phyloP scores from a whole-genome alignment of 2,888 invertebrate species.

The Pseudococcus viburni region DNA sequence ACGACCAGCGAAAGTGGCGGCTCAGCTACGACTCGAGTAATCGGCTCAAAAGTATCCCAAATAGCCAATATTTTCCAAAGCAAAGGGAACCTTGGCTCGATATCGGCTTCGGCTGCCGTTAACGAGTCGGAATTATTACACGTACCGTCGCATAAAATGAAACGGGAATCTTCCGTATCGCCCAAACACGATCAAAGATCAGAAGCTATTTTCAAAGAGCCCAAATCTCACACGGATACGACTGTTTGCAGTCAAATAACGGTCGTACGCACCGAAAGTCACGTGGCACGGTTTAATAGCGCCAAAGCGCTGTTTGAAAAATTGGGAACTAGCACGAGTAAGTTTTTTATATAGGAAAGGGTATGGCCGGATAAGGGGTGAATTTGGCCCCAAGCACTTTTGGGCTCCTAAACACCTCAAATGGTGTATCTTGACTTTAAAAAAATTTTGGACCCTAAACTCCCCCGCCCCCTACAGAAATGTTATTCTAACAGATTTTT shows the following conservation, averaged over 20 bases:
- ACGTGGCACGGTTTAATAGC: constrained; percentile 91
- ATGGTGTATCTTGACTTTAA: no score
- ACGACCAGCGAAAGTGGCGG: constrained; percentile 56
- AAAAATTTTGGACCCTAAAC: no score
- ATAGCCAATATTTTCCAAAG: constrained; percentile 91
- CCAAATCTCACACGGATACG: constrained; percentile 72
- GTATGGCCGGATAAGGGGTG: no score
- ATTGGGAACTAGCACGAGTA: constrained; percentile 74
- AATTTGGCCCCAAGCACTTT: no score
- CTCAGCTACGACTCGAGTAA: constrained; percentile 71
- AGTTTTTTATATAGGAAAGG: neutral
- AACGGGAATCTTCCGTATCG: constrained; percentile 70
- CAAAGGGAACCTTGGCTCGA: constrained; percentile 68
- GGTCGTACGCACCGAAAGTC: constrained; percentile 89
- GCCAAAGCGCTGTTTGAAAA: constrained; percentile 93
- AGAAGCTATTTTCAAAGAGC: constrained; percentile 69
- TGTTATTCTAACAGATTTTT: no score
- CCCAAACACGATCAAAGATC: constrained; percentile 70
- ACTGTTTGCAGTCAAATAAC: constrained; percentile 74
- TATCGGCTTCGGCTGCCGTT: constrained; percentile 65
- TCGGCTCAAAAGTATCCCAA: constrained; percentile 88
- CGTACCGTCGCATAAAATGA: constrained; percentile 69
- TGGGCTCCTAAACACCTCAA: no score
- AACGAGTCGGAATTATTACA: constrained; percentile 69
- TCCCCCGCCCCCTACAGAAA: no score